These are phyloP conservation scores for Gambusia holbrooki DNA, from an alignment of 2,113 vertebrate genomes.

Conservation along the genomic window DNA sequence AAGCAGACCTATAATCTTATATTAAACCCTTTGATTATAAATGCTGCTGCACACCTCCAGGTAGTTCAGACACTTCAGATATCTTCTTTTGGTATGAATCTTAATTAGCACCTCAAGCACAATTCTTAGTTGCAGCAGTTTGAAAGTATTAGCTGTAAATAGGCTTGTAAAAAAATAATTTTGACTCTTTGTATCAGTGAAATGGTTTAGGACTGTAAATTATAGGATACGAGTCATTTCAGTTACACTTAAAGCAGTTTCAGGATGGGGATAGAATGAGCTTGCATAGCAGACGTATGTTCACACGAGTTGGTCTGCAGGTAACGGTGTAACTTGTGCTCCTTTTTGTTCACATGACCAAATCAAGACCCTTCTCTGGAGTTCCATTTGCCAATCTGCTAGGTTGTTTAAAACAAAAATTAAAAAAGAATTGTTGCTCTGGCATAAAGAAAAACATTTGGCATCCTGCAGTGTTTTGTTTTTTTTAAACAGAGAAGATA, in stretches of 20 bases:
- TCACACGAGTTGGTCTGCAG: conserved; percentile 37
- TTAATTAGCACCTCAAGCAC: conserved; percentile 48
- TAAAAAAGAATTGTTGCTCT: conserved; percentile 25
- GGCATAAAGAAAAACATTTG: conserved; percentile 29
- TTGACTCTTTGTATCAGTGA: conserved; percentile 63
- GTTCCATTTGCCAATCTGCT: conserved; percentile 29
- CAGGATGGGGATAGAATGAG: conserved; percentile 11
- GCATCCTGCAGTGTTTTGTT: conserved; percentile 25
- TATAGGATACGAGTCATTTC: conserved; percentile 38
- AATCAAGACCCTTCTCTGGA: conserved; percentile 19
- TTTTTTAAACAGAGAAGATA: conserved; percentile 12
- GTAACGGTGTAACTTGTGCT: conserved; percentile 36
- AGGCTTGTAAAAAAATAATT: conserved; percentile 71
- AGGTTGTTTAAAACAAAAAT: conserved; percentile 22
- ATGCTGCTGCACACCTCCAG: conserved; percentile 52
- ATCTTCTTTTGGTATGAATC: conserved; percentile 55
- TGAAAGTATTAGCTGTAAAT: conserved; percentile 77
- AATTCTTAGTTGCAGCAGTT: conserved; percentile 55
- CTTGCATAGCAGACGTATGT: conserved; percentile 36
- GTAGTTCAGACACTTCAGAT: conserved; percentile 55
- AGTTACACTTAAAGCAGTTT: conserved; percentile 32
- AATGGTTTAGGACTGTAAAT: conserved; percentile 60
- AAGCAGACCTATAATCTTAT: conserved; percentile 27
- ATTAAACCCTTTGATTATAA: conserved; percentile 36
- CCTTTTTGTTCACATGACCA: conserved; percentile 14